Conservation (phyloP, 2,888 invertebrate genomes). For the Uloborus plumipes region DNA sequence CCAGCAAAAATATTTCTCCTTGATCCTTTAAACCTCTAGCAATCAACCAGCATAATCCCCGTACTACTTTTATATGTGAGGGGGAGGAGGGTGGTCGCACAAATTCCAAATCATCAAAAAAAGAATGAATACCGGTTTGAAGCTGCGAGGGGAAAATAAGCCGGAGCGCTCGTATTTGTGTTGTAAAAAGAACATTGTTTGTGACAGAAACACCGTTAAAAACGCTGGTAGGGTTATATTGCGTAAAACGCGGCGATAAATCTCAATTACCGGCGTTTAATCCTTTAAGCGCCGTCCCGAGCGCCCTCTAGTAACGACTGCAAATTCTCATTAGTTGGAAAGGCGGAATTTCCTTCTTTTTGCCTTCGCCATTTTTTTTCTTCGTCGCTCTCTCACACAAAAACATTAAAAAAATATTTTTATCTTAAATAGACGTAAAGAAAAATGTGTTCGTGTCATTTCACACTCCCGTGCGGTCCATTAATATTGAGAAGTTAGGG, state of each 20-base stretch:
- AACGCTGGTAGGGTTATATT: slow-evolving; percentile 14
- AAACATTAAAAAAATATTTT: slow-evolving; percentile 16
- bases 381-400: not conserved
- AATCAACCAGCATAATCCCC: slow-evolving; percentile 20
- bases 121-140: slow-evolving; percentile 10
- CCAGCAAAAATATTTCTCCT: slow-evolving; percentile 3
- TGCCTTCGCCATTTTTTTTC: slow-evolving; percentile 1
- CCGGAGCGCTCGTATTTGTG: no score
- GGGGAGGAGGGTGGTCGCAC: slow-evolving; percentile 3
- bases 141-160: not conserved
- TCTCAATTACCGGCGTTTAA: slow-evolving; percentile 50
- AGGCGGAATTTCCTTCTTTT: not conserved
- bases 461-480: slow-evolving; percentile 13
- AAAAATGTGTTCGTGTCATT: slow-evolving; percentile 30
- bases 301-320: no score
- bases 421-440: slow-evolving; percentile 12
- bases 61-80: not conserved
- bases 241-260: slow-evolving; percentile 35
- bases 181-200: slow-evolving; percentile 30
- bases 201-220: slow-evolving; percentile 33
- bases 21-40: slow-evolving; percentile 36
- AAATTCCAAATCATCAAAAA: slow-evolving; percentile 19
- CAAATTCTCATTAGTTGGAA: no score
- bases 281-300: slow-evolving; percentile 29
- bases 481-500: slow-evolving; percentile 19